Base-by-base conservation (phyloP, 2,888 invertebrate species). In the Hypercompe scribonia region DNA sequence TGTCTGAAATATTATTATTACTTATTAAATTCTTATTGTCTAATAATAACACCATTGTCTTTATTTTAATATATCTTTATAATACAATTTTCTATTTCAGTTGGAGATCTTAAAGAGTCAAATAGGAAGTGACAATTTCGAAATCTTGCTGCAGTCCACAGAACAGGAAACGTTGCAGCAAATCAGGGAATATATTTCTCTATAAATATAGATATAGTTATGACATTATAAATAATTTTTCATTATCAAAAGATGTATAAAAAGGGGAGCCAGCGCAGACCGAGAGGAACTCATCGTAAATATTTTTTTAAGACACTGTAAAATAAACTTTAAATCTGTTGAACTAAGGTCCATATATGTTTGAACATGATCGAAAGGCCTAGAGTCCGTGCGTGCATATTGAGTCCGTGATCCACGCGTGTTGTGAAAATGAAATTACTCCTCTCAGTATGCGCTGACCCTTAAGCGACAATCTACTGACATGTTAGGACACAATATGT, bases 121-220 rank as follows among this genome's bases (percentile, higher is more conserved):
- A 90, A 94, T 98, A n/a, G 98, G 98, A 1, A 96, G 96, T n/a
- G 96, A 96, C 67, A 96, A 97, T 18, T 99, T 98, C 90, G 97
- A 97, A 74, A 97, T 97, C 74, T 94, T 99, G 71, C 93, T 98
- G 87, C 96, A 96, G 72, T 97, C 97, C 4, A 96, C 98, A 0
- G 97, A 98, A 84, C 96, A 96, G 5, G 97, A 97, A 81, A 97
- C 97, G 2, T 91, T 97, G 86, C 96, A 97, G 77, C 97, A 98
- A 89, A 96, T 98, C 77, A 95, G 96, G 86, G 97, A 97, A 87
- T 97, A 97, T 79, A 92, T 96, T 87, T 94, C 95, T 36, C 89
- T 96, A 50, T 95, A 85, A 92, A 87, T 77, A 28, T 66, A 46
- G 54, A 70, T 70, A 54, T 73, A 36, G 39, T 67, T 73, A 78